Evolutionary conservation across 2,888 invertebrate species (phyloP), one percentile per base, ranked within the genome.

Genomic region (Brachypalpus laphriformis): DNA sequence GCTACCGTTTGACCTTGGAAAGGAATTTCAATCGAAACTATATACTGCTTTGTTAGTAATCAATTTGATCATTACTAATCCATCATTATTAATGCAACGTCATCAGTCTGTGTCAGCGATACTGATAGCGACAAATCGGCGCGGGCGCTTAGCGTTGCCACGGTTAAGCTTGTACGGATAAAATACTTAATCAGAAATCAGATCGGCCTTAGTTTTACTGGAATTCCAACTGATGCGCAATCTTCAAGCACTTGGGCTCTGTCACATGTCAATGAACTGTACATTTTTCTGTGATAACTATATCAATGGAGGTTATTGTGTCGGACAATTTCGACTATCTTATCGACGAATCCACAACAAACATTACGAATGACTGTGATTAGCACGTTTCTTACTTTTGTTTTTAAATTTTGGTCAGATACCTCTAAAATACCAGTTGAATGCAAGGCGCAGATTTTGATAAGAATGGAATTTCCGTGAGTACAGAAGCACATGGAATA

Each of bases 201-300:
- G 0, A 18, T 16, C 16, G 16, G 3, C 28, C 3, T 8, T 16
- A 54, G 2, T 6, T 16, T 25, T 31, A 54, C 9, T 54, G 28
- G 28, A 31, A 16, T 31, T 54, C 8, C 16, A 8, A 54, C 8
- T 18, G 16, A 56, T 57, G 37, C n/a, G 34, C 1, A 57, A 40
- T 40, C 40, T 11, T 3, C 14, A 40, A 40, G 3, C 42, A 25
- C n/a, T 11, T 9, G 14, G 59, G 42, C 9, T 25, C 7, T 8
- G 59, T 9, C 42, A 11, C 40, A 42, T 63, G 42, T 45, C 61
- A 63, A 28, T 16, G 45, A 16, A 45, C 61, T 11, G 20, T 47
- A 9, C 1, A 20, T 0, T 31, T 63, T 25, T 42, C 42, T n/a
- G 37, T n/a, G n/a, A 56, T 56, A 37, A 11, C 4, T 4, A 5